Conservation (phyloP, 2,888 invertebrate genomes). For the Macrosiphum euphorbiae region DNA sequence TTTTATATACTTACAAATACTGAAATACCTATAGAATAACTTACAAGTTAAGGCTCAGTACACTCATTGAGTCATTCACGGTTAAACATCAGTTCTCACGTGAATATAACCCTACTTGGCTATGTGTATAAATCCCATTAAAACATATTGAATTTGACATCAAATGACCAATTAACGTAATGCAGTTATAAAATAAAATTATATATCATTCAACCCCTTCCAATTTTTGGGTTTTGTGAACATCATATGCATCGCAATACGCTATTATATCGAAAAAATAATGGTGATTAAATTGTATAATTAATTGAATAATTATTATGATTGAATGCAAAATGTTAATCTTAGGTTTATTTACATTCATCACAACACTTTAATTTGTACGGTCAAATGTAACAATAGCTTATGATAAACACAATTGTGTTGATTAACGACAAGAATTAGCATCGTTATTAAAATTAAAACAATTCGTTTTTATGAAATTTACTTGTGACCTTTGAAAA, state of each 20-base stretch:
- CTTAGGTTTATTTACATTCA: conserved; percentile 28
- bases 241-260: background rate
- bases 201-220: background rate
- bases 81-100: background rate
- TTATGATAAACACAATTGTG: conserved; percentile 30
- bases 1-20: background rate
- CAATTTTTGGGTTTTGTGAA: background rate
- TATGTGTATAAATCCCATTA: background rate
- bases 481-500: background rate
- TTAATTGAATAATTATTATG: background rate
- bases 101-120: background rate
- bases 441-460: conserved; percentile 21
- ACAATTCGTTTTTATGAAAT: conserved; percentile 2
- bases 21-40: background rate
- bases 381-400: conserved; percentile 26
- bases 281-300: background rate
- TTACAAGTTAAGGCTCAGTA: background rate
- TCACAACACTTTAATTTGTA: conserved; percentile 24
- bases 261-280: background rate
- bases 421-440: conserved; percentile 46
- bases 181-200: background rate
- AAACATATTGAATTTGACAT: background rate
- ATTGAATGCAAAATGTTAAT: background rate
- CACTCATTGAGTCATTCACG: background rate
- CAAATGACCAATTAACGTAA: background rate